Percentiles rank a stretch among this genome's conserved stretches.
Conservation (phyloP, 1,140 invertebrate genomes). For the Micrasema minimum region DNA sequence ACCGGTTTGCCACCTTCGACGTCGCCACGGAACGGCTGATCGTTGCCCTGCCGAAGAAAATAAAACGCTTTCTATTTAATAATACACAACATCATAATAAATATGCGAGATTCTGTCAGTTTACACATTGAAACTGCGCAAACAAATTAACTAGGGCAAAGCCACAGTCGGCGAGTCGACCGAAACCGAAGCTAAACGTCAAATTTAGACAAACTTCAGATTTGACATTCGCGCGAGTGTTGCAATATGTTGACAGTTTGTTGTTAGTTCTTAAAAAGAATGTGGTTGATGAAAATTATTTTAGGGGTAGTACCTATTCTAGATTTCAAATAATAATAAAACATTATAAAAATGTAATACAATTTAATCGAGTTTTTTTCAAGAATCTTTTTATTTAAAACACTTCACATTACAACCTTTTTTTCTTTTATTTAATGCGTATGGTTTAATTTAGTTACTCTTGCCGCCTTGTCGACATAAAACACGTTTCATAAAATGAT, state of each 20-base stretch:
- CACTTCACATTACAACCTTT: too few species aligned
- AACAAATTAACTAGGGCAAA: too few species aligned
- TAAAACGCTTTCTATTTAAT: slow-evolving; percentile 39
- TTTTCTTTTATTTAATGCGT: too few species aligned
- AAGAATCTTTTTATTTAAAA: too few species aligned
- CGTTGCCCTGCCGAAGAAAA: slow-evolving; percentile 34
- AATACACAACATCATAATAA: slow-evolving; percentile 15
- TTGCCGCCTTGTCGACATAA: too few species aligned
- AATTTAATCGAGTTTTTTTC: too few species aligned
- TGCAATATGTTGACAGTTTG: slow-evolving; percentile 23
- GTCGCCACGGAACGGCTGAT: slow-evolving; percentile 27
- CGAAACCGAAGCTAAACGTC: too few species aligned
- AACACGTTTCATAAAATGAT: too few species aligned
- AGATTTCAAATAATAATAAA: too few species aligned
- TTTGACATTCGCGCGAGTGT: slow-evolving; percentile 18
- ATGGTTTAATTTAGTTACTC: too few species aligned
- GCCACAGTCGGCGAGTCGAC: not conserved
- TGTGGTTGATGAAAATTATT: not conserved
- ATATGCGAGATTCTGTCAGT: not conserved
- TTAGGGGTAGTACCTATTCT: not conserved
- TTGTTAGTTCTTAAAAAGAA: too few species aligned
- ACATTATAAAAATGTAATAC: too few species aligned
- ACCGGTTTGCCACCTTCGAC: slow-evolving; percentile 40
- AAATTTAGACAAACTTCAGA: slow-evolving; percentile 10
- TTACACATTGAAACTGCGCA: slow-evolving; percentile 1